Evolutionary conservation across 1,140 invertebrate species (phyloP), one percentile per base, ranked within the genome.

Genomic region (Hyles euphorbiae): DNA sequence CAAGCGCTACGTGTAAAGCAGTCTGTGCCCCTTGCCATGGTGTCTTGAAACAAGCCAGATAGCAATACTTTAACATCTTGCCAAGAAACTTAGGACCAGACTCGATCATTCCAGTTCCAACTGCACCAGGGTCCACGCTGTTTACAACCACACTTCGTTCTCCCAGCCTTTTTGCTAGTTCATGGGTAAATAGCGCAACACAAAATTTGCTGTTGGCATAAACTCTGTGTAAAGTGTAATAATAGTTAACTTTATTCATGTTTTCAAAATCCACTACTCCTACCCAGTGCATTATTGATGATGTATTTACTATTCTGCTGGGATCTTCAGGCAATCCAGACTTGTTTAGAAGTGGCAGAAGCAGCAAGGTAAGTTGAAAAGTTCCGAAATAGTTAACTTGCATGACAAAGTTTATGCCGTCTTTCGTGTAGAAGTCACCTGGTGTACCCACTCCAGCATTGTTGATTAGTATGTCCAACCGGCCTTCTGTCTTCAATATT

Each of bases 121-220:
- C 89, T 3, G 89, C 67, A 3, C 92, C 92, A 3, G 92, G 92
- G 65, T 93, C 91, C 3, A 92, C 67, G 5, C 83, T 73, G 64
- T 93, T 92, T 0, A 87, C 78, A 2, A 89, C 90, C 4, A 93
- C 88, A 33, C 89, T 89, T 0, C 60, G 83, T 89, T 90, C 90
- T 84, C 90, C 74, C 36, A 94, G 71, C 63, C 81, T 80, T 53
- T 83, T 84, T 1, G 90, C 79, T 10, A 95, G 76, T 73, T 94
- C 91, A 34, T 75, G 84, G 0, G 92, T 90, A 67, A 95, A 95
- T 2, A 94, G 72, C 10, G 94, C 75, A 52, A 94, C 92, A 46
- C 92, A 92, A 11, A 95, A 70, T 86, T 95, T 95, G 68, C 93
- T 94, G 66, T 92, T 92, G 1, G 72, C 63, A 70, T 94, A 95